phyloP scores from a whole-genome alignment of 2,797 vertebrate species.

The Syndactyla subalaris region DNA sequence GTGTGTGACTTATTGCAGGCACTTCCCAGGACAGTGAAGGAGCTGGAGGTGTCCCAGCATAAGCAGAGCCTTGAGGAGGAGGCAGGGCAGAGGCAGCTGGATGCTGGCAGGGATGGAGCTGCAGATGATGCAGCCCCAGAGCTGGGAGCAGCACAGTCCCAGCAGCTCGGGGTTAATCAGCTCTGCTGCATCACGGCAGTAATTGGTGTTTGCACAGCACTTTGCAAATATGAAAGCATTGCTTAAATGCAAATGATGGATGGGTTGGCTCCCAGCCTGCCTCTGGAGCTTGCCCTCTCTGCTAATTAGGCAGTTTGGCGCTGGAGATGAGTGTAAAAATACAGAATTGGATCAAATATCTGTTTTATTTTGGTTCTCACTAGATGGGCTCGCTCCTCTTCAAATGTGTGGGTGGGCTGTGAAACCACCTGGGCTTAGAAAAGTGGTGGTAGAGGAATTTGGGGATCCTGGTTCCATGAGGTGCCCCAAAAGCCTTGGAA shows the following conservation, averaged over 20 bases:
- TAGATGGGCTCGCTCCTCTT: neutral
- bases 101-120: neutral
- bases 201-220: slow-evolving; percentile 18
- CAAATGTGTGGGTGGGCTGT: neutral
- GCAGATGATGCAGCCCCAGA: neutral
- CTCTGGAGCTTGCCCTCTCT: neutral
- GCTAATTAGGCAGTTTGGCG: neutral
- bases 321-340: neutral
- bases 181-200: neutral
- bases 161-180: neutral
- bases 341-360: neutral
- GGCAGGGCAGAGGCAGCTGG: neutral
- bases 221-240: neutral
- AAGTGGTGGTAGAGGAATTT: neutral
- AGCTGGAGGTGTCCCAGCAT: neutral
- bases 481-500: neutral
- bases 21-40: neutral
- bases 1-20: accelerated
- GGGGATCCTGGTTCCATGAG: neutral
- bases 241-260: neutral
- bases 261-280: neutral
- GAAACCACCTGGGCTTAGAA: neutral
- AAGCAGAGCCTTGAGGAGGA: neutral
- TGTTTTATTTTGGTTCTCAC: neutral
- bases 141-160: neutral